These are phyloP conservation scores for Sanderia malayensis DNA, from an alignment of 30 jellyfish, hydroid and myxozoan species.

Conservation along the genomic window DNA sequence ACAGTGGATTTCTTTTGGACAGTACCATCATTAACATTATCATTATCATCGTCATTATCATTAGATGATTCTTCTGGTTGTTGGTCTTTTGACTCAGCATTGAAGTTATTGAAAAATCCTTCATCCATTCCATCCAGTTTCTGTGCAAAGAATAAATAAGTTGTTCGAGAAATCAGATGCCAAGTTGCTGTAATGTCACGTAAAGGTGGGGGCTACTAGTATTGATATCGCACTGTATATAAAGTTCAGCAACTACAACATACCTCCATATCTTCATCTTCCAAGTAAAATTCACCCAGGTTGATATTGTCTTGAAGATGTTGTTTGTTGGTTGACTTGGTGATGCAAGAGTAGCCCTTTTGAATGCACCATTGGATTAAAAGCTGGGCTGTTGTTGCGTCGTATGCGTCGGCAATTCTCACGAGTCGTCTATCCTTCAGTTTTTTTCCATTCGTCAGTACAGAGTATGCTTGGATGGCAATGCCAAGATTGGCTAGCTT, in stretches of 20 bases:
- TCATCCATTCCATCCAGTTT: constrained; percentile 35
- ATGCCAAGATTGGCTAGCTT: constrained; percentile 34
- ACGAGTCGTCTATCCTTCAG: constrained; percentile 23
- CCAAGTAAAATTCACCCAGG: constrained; percentile 38
- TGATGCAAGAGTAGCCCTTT: constrained; percentile 46
- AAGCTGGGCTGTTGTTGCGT: constrained; percentile 41
- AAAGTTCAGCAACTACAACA: too few relatives aligned
- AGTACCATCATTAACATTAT: too few relatives aligned
- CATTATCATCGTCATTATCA: too few relatives aligned
- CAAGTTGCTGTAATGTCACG: too few relatives aligned
- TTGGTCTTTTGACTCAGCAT: too few relatives aligned
- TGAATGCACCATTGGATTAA: constrained; percentile 51
- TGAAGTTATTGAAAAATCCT: constrained; percentile 46
- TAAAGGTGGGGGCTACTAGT: too few relatives aligned
- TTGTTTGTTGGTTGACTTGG: constrained; percentile 31
- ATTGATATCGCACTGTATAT: too few relatives aligned
- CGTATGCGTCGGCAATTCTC: constrained; percentile 31
- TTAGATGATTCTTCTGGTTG: too few relatives aligned
- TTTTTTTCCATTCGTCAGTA: constrained; percentile 47
- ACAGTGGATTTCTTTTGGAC: too few relatives aligned
- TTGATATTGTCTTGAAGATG: constrained; percentile 46
- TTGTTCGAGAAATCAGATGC: neutral
- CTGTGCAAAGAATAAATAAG: constrained; percentile 20
- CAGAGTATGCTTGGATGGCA: constrained; percentile 47
- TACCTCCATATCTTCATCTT: constrained; percentile 54